Percentiles rank a stretch among this genome's conserved stretches.
phyloP scores from a whole-genome alignment of 1,140 invertebrate genomes.

The Zaprionus ornatus region DNA sequence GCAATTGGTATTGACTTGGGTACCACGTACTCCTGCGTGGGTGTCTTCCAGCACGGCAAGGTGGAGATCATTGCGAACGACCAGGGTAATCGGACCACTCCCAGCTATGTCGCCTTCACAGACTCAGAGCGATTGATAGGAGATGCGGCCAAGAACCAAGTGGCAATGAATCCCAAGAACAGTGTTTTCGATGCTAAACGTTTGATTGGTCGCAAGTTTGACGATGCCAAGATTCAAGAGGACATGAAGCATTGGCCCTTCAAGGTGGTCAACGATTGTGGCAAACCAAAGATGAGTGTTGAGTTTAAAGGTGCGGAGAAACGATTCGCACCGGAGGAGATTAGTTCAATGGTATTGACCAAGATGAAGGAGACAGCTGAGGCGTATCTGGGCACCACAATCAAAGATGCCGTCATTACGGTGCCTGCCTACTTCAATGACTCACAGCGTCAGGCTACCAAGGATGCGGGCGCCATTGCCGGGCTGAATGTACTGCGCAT shows the following conservation, averaged over 20 bases:
- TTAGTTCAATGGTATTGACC: constrained; percentile 90
- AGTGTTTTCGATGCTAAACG: constrained; percentile 91
- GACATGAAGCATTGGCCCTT: constrained; percentile 92
- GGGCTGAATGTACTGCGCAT: constrained; percentile 89
- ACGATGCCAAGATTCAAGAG: constrained; percentile 89
- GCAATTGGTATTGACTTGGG: constrained; percentile 91
- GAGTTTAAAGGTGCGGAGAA: constrained; percentile 90
- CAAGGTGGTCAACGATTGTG: constrained; percentile 87
- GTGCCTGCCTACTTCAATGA: constrained; percentile 88
- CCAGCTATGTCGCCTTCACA: constrained; percentile 95
- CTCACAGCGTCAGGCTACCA: constrained; percentile 87
- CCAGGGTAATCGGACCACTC: constrained; percentile 95
- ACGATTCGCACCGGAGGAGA: constrained; percentile 90
- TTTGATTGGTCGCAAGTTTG: constrained; percentile 87
- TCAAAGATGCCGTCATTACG: constrained; percentile 87
- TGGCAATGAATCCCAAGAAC: constrained; percentile 92
- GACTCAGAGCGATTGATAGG: constrained; percentile 94
- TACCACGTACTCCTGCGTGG: constrained; percentile 92
- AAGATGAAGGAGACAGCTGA: constrained; percentile 94
- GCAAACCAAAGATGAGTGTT: constrained; percentile 89
- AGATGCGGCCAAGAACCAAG: constrained; percentile 90
- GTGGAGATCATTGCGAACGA: constrained; percentile 97
- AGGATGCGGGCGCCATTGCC: constrained; percentile 88
- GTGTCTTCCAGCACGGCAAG: constrained; percentile 92
- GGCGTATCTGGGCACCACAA: constrained; percentile 88